These are phyloP conservation scores for Delia radicum DNA, from an alignment of 1,140 invertebrate genomes.

Conservation along the genomic window DNA sequence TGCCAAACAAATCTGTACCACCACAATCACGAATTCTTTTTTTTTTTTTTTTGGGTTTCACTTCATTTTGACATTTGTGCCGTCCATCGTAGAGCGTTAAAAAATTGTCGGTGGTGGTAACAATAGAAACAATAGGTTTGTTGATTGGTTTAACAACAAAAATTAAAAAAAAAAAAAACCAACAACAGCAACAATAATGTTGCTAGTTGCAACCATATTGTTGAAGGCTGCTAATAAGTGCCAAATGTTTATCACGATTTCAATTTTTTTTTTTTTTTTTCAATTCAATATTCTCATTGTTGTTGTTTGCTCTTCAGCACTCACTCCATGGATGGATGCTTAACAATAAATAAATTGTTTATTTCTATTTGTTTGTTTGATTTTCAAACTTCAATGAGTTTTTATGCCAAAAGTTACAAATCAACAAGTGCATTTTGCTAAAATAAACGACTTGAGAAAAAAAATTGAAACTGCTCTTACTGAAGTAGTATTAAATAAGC, in stretches of 20 bases:
- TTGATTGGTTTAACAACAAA: neutral
- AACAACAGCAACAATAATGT: neutral
- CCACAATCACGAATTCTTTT: slow-evolving; percentile 22
- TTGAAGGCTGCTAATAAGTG: slow-evolving; percentile 36
- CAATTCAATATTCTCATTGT: neutral
- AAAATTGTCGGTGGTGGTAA: neutral
- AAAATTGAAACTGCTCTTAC: neutral
- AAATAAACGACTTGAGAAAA: neutral
- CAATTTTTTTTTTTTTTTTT: neutral
- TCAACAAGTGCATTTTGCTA: slow-evolving; percentile 1
- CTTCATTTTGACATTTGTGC: slow-evolving; percentile 18
- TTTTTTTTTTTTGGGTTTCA: slow-evolving; percentile 3
- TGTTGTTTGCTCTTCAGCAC: neutral
- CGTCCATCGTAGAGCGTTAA: neutral
- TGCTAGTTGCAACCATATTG: neutral
- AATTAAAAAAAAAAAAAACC: neutral
- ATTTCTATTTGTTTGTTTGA: neutral
- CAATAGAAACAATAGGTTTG: neutral
- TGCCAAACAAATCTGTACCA: slow-evolving; percentile 24
- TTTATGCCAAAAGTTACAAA: slow-evolving; percentile 1
- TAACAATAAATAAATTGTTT: neutral
- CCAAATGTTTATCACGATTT: slow-evolving; percentile 41
- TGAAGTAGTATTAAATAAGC: neutral
- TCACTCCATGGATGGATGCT: neutral
- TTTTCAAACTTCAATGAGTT: neutral